Evolutionary conservation across 2,113 vertebrate species (phyloP), one percentile per base, ranked within the genome.

Genomic region (Lanius collurio): DNA sequence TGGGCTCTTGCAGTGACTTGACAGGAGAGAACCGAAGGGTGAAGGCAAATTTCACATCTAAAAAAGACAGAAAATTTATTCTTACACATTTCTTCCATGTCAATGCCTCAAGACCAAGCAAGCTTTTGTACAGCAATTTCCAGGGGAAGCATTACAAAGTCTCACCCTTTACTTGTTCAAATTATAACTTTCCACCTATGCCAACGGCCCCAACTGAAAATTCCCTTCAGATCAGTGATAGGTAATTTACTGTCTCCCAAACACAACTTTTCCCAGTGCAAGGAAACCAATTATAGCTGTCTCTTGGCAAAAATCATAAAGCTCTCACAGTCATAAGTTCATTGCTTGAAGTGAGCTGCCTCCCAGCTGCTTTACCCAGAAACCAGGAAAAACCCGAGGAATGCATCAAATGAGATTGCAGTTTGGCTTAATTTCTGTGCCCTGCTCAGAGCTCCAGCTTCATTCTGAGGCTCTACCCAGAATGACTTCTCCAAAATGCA

Each of bases 371-470:
- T 35, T 76, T 13, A 59, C 28, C 42, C 79, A 46, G 47, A 63
- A 90, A 47, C 13, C 15, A 9, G 52, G 55, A 49, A 74, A 78
- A 79, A 30, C 33, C 19, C 1, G 10, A 83, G 41, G 73, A 68
- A 56, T 10, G 4, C 10, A 22, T 27, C 8, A n/a, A 55, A 41
- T 0, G 3, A 59, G 21, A 12, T 44, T 33, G 46, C 21, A 49
- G 15, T 10, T 30, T 65, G 69, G 52, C 28, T 73, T 39, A 3
- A 69, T 46, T 85, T 20, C 89, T 47, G 46, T 37, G 52, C 62
- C 82, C 30, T 4, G 3, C 47, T 47, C 17, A 8, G 49, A 53
- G 39, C 20, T 21, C 41, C 49, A 33, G 27, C 67, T 87, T 31
- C 42, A 26, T 60, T 88, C 83, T 30, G 39, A 70, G 50, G 26